Evolutionary conservation across 2,797 vertebrate genomes (phyloP).

Genomic region (Peromyscus eremicus): DNA sequence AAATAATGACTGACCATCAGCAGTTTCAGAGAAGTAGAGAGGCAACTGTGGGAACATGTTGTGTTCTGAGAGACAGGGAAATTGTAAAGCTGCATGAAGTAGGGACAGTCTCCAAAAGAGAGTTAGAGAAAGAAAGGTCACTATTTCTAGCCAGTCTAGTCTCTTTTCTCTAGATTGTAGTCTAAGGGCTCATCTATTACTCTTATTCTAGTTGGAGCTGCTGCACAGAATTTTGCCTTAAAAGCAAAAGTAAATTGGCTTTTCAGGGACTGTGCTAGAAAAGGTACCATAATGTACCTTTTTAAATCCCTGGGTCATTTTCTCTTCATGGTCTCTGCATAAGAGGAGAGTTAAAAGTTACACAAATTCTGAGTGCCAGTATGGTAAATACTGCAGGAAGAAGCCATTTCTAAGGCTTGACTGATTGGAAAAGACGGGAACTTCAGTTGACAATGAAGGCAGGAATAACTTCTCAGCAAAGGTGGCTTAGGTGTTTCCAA

Average conservation of each 20-base stretch:
- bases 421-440: background rate
- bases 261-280: background rate
- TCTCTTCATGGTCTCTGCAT: conserved; percentile 41
- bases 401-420: background rate
- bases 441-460: background rate
- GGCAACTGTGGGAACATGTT: background rate
- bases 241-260: conserved; percentile 30
- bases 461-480: conserved; percentile 36
- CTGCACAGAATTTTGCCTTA: background rate
- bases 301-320: background rate
- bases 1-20: background rate
- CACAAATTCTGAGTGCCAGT: background rate
- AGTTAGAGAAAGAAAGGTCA: background rate
- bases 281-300: background rate
- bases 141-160: background rate
- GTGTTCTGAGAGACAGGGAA: background rate
- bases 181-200: background rate
- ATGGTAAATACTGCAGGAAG: background rate
- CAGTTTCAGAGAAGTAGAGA: background rate
- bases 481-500: background rate
- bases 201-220: conserved; percentile 14
- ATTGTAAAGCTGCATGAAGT: background rate
- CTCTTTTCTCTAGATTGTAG: background rate
- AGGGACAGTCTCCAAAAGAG: background rate
- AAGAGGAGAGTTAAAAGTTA: background rate